These are phyloP conservation scores for Phataginus tetradactyla DNA, from an alignment of 2,797 vertebrate species.

Conservation along the genomic window DNA sequence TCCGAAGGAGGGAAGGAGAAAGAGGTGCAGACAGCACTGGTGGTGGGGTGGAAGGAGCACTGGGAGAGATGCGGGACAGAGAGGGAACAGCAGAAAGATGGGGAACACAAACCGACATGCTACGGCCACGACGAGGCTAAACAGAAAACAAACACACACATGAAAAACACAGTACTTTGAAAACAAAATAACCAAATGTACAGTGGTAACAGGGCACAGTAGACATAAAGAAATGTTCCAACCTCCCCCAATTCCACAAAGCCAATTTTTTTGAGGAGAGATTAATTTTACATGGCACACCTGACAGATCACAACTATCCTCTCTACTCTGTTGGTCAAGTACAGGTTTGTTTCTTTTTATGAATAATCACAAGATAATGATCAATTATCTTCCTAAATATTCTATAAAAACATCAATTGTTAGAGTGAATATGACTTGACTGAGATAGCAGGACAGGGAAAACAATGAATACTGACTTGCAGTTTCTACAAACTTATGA, in stretches of 20 bases:
- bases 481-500: slow-evolving; percentile 40
- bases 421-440: slow-evolving; percentile 30
- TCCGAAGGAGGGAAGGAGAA: slow-evolving; percentile 89
- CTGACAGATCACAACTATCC: slow-evolving; percentile 32
- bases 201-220: slow-evolving; percentile 81
- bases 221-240: slow-evolving; percentile 80
- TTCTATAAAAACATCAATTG: slow-evolving; percentile 46
- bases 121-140: slow-evolving; percentile 94
- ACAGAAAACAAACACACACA: slow-evolving; percentile 87
- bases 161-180: slow-evolving; percentile 83
- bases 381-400: slow-evolving; percentile 48
- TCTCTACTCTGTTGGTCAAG: not conserved
- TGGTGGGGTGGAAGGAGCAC: slow-evolving; percentile 92
- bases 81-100: slow-evolving; percentile 91
- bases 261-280: not conserved
- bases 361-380: not conserved
- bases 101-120: slow-evolving; percentile 98
- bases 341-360: not conserved
- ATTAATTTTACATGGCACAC: slow-evolving; percentile 34
- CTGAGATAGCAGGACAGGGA: slow-evolving; percentile 68
- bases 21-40: slow-evolving; percentile 87
- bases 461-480: slow-evolving; percentile 58
- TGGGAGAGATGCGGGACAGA: slow-evolving; percentile 90
- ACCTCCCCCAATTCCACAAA: slow-evolving; percentile 19
- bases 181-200: slow-evolving; percentile 79